Conservation (phyloP, 2,113 vertebrate genomes). For the Petaurus breviceps region DNA sequence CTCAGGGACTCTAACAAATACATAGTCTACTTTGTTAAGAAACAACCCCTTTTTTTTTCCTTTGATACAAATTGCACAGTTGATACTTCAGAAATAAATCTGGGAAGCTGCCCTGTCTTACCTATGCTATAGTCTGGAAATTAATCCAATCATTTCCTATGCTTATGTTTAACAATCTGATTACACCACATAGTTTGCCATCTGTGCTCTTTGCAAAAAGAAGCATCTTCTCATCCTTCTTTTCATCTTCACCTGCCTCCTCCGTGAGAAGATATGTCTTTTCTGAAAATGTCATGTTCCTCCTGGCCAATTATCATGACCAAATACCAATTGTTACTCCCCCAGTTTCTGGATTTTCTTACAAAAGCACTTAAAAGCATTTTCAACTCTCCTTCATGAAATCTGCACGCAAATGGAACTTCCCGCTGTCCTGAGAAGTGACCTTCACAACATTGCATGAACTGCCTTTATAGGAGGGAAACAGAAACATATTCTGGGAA, state of each 20-base stretch:
- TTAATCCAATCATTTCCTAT: not conserved
- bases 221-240: rapidly evolving
- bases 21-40: not conserved
- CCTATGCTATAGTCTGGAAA: not conserved
- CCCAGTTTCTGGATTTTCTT: not conserved
- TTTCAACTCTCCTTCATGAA: not conserved
- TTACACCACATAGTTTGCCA: rapidly evolving
- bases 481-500: not conserved
- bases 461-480: not conserved
- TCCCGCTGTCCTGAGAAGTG: not conserved
- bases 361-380: not conserved
- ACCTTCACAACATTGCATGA: not conserved
- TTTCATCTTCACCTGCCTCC: too few relatives aligned
- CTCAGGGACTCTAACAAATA: not conserved
- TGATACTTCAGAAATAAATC: not conserved
- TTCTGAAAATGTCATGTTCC: not conserved
- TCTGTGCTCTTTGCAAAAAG: not conserved
- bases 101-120: not conserved
- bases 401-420: not conserved
- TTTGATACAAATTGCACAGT: not conserved
- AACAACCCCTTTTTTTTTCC: not conserved
- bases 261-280: not conserved
- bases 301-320: not conserved
- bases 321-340: not conserved
- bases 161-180: rapidly evolving